These are phyloP conservation scores for Dicentrarchus labrax DNA, from an alignment of 2,113 vertebrate genomes.

Conservation along the genomic window DNA sequence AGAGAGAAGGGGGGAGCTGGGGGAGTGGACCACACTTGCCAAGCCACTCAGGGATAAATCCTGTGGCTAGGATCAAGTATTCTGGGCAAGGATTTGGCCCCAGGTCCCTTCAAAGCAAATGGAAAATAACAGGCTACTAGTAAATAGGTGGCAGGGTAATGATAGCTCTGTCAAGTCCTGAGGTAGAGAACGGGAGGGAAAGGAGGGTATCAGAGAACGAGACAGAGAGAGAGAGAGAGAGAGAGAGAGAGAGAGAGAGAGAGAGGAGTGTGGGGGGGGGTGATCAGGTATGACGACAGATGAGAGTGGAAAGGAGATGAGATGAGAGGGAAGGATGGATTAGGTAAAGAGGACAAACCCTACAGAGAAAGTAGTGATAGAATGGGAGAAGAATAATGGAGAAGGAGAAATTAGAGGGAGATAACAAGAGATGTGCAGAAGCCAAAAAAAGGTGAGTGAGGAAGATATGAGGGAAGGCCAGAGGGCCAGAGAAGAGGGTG, in stretches of 20 bases:
- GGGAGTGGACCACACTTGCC: conserved; percentile 62
- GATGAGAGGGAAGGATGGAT: conserved; percentile 5
- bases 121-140: conserved; percentile 78
- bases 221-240: neutral
- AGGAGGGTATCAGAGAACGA: conserved; percentile 7
- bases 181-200: conserved; percentile 47
- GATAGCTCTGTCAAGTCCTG: conserved; percentile 75
- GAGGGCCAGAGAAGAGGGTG: conserved; percentile 24
- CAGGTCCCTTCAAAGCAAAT: conserved; percentile 74
- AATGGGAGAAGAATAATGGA: neutral
- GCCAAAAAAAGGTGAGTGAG: conserved; percentile 15
- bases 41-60: conserved; percentile 73
- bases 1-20: neutral
- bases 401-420: conserved; percentile 10
- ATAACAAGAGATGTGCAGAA: conserved; percentile 5
- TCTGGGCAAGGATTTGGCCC: conserved; percentile 72
- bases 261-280: neutral
- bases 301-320: conserved; percentile 10
- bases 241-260: neutral
- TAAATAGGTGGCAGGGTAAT: conserved; percentile 79
- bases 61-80: conserved; percentile 71
- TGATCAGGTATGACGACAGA: conserved; percentile 22
- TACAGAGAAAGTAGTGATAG: conserved; percentile 10
- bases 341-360: conserved; percentile 5
- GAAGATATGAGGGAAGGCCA: conserved; percentile 24